Evolutionary conservation across 2,113 vertebrate genomes (phyloP).

Genomic region (Phoenicopterus ruber): DNA sequence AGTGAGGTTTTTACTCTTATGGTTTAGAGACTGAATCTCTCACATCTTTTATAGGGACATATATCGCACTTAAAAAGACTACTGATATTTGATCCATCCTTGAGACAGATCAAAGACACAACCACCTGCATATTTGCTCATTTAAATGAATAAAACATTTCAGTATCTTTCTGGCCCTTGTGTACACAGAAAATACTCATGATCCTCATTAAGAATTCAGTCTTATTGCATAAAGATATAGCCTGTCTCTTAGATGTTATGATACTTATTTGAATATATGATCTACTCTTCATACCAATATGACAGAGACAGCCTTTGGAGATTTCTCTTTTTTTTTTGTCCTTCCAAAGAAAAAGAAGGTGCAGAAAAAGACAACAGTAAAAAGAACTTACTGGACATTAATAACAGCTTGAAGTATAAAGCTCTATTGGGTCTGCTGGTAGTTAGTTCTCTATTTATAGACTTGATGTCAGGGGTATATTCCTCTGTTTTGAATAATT

Average conservation of each 20-base stretch:
- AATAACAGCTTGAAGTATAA: not conserved
- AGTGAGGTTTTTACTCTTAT: not conserved
- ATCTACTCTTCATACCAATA: not conserved
- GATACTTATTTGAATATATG: not conserved
- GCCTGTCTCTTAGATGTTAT: not conserved
- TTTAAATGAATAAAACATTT: not conserved
- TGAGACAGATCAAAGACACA: not conserved
- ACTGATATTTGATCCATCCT: not conserved
- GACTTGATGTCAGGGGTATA: not conserved
- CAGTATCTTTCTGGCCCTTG: not conserved
- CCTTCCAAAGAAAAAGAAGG: not conserved
- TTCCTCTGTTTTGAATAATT: not conserved
- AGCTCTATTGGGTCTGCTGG: accelerated
- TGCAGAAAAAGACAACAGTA: not conserved
- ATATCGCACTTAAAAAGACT: not conserved
- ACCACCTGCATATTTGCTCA: not conserved
- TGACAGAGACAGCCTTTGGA: not conserved
- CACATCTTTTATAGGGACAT: not conserved
- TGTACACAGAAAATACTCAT: not conserved
- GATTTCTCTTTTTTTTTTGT: not conserved
- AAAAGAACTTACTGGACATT: not conserved
- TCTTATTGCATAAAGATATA: not conserved
- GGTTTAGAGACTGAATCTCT: not conserved
- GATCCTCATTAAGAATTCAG: not conserved
- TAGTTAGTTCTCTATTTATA: not conserved